Percentiles rank a stretch among this genome's conserved stretches.
These are phyloP conservation scores for Ibidorhyncha struthersii DNA, from an alignment of 2,113 vertebrate species.

Conservation along the genomic window DNA sequence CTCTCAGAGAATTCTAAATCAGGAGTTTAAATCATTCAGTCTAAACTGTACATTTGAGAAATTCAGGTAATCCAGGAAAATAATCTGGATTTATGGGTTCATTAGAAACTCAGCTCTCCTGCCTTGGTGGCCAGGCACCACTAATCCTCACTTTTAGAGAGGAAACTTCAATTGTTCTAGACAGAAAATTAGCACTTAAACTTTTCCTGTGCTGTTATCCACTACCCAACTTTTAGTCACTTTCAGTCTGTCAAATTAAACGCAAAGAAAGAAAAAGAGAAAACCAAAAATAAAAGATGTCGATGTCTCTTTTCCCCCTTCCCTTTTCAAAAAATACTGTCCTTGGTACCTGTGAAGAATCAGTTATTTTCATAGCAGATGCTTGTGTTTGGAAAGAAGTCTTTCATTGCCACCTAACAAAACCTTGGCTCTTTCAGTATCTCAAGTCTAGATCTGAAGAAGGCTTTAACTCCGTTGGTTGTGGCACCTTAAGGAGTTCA, in stretches of 20 bases:
- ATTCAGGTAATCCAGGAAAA: background rate
- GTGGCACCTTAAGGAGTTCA: background rate
- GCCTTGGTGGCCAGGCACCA: background rate
- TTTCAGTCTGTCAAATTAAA: background rate
- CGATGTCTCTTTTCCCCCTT: background rate
- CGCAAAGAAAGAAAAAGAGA: background rate
- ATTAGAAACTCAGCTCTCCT: background rate
- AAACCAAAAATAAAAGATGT: background rate
- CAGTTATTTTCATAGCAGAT: background rate
- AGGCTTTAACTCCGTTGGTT: background rate
- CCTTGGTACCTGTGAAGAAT: background rate
- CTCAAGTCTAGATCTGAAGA: background rate
- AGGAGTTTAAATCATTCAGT: background rate
- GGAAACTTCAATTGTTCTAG: background rate
- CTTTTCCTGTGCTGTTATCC: background rate
- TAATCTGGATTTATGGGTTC: background rate
- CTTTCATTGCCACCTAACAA: background rate
- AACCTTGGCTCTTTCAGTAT: background rate
- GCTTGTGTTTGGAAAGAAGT: background rate
- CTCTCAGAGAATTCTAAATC: background rate
- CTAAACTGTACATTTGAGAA: background rate
- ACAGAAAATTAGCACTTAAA: background rate
- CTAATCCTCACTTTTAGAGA: background rate
- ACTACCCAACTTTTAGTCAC: background rate
- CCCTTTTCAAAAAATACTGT: background rate